Percentiles rank a stretch among this genome's conserved stretches.
Conservation (phyloP, 1,140 invertebrate genomes). For the Leptonema lineaticorne region DNA sequence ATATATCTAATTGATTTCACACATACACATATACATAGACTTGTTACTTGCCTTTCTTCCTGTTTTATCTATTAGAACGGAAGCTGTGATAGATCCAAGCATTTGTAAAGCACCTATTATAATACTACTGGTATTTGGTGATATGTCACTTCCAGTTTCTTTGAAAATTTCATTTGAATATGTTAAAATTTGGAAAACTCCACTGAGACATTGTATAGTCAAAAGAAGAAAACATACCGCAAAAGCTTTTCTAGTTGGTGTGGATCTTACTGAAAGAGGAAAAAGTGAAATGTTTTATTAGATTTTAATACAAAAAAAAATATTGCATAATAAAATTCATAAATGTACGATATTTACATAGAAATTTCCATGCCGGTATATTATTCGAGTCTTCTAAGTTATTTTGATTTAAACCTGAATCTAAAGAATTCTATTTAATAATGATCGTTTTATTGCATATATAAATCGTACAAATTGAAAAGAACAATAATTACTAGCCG, state of each 20-base stretch:
- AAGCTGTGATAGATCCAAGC: constrained; percentile 41
- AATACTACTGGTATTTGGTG: background rate
- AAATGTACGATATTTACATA: background rate
- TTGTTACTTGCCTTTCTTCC: constrained; percentile 43
- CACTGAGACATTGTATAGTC: constrained; percentile 6
- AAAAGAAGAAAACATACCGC: background rate
- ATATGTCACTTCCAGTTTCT: background rate
- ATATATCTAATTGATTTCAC: background rate
- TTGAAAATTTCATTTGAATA: constrained; percentile 14
- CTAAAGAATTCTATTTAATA: background rate
- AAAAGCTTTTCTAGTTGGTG: constrained; percentile 6
- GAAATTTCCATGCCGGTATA: constrained; percentile 1
- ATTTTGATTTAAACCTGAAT: background rate
- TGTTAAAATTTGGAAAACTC: constrained; percentile 13
- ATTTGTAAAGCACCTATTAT: constrained; percentile 15
- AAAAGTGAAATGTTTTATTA: background rate
- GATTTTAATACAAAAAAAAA: background rate
- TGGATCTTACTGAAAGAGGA: constrained; percentile 6
- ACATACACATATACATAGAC: background rate
- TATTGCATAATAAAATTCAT: background rate
- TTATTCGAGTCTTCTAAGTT: background rate
- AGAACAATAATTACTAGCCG: background rate
- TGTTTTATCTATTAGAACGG: constrained; percentile 45
- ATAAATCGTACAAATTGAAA: background rate
- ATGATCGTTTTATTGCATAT: background rate